Evolutionary conservation across 2,113 vertebrate species (phyloP).

Genomic region (Boulengeromyrus knoepffleri): DNA sequence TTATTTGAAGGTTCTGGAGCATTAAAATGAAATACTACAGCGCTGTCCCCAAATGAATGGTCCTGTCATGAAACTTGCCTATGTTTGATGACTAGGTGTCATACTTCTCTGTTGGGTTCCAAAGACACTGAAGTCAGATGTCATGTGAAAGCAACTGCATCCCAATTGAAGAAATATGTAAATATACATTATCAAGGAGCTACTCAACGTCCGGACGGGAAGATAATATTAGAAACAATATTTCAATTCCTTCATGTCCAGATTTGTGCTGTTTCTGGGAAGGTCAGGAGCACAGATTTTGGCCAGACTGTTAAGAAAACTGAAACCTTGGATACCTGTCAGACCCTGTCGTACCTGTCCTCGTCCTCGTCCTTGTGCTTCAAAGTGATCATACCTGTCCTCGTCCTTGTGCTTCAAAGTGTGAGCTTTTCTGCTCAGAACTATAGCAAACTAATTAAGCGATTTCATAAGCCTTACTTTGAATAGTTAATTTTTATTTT

Average conservation of each 20-base stretch:
- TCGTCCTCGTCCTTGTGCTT: background rate
- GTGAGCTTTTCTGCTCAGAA: background rate
- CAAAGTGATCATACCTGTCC: background rate
- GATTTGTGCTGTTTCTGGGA: background rate
- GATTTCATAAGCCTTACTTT: conserved; percentile 13
- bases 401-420: background rate
- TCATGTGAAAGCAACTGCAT: background rate
- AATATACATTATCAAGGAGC: background rate
- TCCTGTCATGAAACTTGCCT: background rate
- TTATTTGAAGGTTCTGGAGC: background rate
- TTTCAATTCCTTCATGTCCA: background rate
- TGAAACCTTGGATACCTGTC: background rate
- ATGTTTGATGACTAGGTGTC: background rate
- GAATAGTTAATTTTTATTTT: conserved; percentile 35
- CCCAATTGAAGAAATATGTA: background rate
- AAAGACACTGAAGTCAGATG: background rate
- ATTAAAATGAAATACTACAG: background rate
- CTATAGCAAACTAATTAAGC: conserved; percentile 23
- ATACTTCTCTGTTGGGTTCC: background rate
- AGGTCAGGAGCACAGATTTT: background rate
- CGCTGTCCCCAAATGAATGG: background rate
- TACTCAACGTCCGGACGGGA: background rate
- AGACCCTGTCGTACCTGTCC: background rate
- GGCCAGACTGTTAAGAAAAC: background rate
- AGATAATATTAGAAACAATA: background rate